phyloP scores from a whole-genome alignment of 2,888 invertebrate species.

The Drosophila putrida region DNA sequence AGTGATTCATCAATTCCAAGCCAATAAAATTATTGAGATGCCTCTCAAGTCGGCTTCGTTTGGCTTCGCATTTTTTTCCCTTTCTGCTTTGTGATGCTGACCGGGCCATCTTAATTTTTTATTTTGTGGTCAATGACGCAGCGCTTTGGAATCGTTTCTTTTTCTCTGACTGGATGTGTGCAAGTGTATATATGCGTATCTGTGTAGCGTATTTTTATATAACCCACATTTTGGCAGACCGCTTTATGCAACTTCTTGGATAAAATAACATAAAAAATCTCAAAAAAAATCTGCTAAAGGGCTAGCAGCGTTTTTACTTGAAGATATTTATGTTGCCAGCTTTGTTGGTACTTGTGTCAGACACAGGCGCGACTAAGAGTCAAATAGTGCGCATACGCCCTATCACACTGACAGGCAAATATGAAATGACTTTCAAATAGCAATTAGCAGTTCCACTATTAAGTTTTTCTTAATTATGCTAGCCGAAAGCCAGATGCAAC shows the following conservation, averaged over 20 bases:
- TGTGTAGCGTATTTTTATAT: constrained; percentile 56
- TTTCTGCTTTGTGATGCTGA: constrained; percentile 29
- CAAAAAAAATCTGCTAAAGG: constrained; percentile 20
- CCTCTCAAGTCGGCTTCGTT: constrained; percentile 32
- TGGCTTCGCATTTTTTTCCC: constrained; percentile 20
- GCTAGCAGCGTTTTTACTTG: constrained; percentile 23
- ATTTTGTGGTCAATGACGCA: constrained; percentile 72
- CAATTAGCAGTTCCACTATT: constrained; percentile 64
- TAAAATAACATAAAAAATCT: constrained; percentile 11
- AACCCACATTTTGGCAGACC: constrained; percentile 60
- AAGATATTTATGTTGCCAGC: constrained; percentile 10
- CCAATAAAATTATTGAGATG: constrained; percentile 51
- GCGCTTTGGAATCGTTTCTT: constrained; percentile 48
- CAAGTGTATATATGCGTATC: neutral
- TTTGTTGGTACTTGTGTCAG: constrained; percentile 25
- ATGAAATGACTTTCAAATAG: constrained; percentile 53
- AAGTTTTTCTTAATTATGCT: constrained; percentile 31
- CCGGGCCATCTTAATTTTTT: constrained; percentile 26
- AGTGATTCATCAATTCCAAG: constrained; percentile 69
- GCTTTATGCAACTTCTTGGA: constrained; percentile 76
- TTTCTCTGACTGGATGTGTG: constrained; percentile 21
- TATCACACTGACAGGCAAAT: constrained; percentile 24
- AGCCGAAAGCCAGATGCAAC: constrained; percentile 7
- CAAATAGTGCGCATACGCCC: constrained; percentile 46
- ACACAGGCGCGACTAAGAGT: constrained; percentile 11